These are phyloP conservation scores for Sinocyclocheilus rhinocerous DNA, from an alignment of 2,113 vertebrate genomes.

Conservation along the genomic window DNA sequence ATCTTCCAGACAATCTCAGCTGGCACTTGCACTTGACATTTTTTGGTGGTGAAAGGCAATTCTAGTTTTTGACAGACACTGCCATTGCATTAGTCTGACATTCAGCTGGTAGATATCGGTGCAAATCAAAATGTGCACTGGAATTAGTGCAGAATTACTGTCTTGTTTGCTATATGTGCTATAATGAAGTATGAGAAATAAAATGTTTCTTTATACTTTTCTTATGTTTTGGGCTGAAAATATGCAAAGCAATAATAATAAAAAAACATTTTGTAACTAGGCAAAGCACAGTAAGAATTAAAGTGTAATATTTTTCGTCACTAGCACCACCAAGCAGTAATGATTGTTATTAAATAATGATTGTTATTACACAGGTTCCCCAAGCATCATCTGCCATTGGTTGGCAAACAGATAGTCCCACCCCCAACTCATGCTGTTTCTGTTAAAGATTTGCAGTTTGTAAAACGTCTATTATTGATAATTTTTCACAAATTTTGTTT, in stretches of 20 bases:
- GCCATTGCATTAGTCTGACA: constrained; percentile 54
- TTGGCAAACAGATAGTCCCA: neutral
- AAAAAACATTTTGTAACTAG: neutral
- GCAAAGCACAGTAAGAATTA: neutral
- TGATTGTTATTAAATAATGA: too few relatives aligned
- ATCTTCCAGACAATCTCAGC: constrained; percentile 55
- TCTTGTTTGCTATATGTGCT: neutral
- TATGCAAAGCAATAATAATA: neutral
- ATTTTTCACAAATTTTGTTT: neutral
- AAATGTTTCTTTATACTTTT: neutral
- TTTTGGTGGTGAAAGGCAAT: constrained; percentile 53
- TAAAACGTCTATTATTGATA: neutral
- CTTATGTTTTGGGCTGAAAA: neutral
- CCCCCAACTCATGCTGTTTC: neutral
- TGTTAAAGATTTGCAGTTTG: neutral
- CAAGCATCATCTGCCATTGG: neutral
- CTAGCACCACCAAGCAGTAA: neutral
- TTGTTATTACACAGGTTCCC: neutral
- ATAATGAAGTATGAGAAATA: neutral
- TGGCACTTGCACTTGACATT: constrained; percentile 53
- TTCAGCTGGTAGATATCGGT: constrained; percentile 49
- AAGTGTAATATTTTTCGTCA: neutral
- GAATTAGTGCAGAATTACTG: constrained; percentile 29
- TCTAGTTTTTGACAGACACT: constrained; percentile 44
- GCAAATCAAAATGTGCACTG: constrained; percentile 46